phyloP scores from a whole-genome alignment of 2,797 vertebrate genomes.

The Chelon labrosus region DNA sequence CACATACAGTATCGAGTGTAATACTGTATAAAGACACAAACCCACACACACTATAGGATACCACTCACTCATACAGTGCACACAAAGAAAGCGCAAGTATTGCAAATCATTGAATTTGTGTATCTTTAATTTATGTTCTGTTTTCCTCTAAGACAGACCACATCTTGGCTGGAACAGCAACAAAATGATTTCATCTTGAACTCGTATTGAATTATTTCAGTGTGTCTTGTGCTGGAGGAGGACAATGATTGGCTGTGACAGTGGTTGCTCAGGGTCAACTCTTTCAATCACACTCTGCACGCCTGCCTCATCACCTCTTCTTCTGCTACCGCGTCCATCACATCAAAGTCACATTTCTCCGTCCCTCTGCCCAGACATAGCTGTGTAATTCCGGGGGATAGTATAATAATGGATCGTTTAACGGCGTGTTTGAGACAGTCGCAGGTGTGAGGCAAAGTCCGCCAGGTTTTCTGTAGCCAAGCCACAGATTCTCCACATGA shows the following conservation, averaged over 20 bases:
- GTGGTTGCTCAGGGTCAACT: slow-evolving; percentile 40
- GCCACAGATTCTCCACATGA: slow-evolving; percentile 16
- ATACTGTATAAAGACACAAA: slow-evolving; percentile 17
- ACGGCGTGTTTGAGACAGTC: slow-evolving; percentile 22
- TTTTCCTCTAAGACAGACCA: not conserved
- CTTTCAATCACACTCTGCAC: slow-evolving; percentile 28
- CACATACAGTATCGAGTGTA: slow-evolving; percentile 27
- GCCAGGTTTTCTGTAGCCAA: not conserved
- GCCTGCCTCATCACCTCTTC: slow-evolving; percentile 31
- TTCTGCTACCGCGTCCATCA: slow-evolving; percentile 17
- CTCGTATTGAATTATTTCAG: slow-evolving; percentile 17
- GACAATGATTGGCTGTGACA: slow-evolving; percentile 37
- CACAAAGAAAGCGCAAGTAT: not conserved
- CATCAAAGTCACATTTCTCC: not conserved
- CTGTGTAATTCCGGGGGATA: slow-evolving; percentile 2
- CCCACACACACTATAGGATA: slow-evolving; percentile 19
- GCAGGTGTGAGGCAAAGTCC: slow-evolving; percentile 18
- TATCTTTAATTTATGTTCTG: not conserved
- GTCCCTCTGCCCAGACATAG: slow-evolving; percentile 7
- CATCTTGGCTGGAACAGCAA: not conserved
- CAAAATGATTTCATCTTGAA: slow-evolving; percentile 14
- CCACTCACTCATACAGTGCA: slow-evolving; percentile 2
- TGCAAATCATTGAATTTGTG: not conserved
- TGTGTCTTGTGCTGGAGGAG: not conserved
- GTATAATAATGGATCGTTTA: slow-evolving; percentile 49